Conservation (phyloP, 2,113 vertebrate species). For the Tinamus guttatus region DNA sequence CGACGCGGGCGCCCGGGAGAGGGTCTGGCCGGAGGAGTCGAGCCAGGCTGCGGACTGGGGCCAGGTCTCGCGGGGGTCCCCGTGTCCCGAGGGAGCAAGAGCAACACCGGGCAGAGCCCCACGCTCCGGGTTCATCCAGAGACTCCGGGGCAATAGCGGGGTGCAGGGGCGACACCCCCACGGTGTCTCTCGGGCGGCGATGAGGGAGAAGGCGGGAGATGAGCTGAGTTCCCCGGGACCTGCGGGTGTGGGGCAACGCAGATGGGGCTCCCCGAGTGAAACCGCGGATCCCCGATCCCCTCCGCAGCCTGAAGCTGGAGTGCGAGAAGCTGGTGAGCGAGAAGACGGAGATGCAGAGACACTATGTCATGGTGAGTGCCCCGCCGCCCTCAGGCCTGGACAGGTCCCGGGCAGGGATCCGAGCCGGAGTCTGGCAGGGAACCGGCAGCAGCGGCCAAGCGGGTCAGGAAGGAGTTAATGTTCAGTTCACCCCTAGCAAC, state of each 20-base stretch:
- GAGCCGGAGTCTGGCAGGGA: too few species aligned
- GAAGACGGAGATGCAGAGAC: conserved; percentile 85
- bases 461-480: not conserved
- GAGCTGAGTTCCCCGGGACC: rapidly evolving
- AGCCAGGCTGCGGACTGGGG: rapidly evolving
- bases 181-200: not conserved
- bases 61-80: too few species aligned
- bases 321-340: conserved; percentile 84
- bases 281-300: not conserved
- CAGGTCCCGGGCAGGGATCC: too few species aligned
- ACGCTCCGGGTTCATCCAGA: not conserved
- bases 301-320: conserved; percentile 82
- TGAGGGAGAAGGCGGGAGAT: not conserved
- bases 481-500: not conserved
- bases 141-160: too few species aligned
- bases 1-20: rapidly evolving
- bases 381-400: not conserved
- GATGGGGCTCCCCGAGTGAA: rapidly evolving
- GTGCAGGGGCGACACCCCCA: not conserved
- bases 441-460: too few species aligned
- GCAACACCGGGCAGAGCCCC: not conserved
- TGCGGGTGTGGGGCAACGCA: rapidly evolving
- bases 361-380: conserved; percentile 83
- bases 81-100: not conserved
- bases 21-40: too few species aligned